Evolutionary conservation across 2,797 vertebrate genomes (phyloP).

Genomic region (Sebastes goodei): DNA sequence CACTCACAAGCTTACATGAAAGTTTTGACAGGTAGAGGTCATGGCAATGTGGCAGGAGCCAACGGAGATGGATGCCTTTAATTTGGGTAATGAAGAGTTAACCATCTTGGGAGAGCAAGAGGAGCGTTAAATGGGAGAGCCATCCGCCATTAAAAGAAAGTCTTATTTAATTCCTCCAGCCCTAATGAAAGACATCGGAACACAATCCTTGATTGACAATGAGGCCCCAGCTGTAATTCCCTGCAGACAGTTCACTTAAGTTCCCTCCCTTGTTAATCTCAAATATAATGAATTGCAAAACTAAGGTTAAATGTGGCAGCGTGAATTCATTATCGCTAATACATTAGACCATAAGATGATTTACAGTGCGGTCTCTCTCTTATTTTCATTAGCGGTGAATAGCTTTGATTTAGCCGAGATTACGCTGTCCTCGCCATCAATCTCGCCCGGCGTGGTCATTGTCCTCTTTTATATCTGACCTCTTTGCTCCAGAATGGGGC

Average conservation of each 20-base stretch:
- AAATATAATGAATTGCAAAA: constrained; percentile 88
- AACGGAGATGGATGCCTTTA: constrained; percentile 86
- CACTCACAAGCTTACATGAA: constrained; percentile 81
- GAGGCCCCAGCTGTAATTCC: constrained; percentile 82
- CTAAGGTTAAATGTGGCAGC: constrained; percentile 87
- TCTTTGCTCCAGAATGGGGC: constrained; percentile 67
- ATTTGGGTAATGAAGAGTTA: constrained; percentile 89
- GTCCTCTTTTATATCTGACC: constrained; percentile 79
- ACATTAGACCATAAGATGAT: constrained; percentile 86
- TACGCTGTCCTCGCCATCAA: constrained; percentile 73
- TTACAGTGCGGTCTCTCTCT: constrained; percentile 81
- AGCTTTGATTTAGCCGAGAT: constrained; percentile 83
- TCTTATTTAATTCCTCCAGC: constrained; percentile 84
- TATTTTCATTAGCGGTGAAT: constrained; percentile 83
- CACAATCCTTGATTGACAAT: constrained; percentile 86
- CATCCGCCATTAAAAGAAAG: constrained; percentile 76
- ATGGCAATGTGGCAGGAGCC: constrained; percentile 81
- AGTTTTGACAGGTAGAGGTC: constrained; percentile 88
- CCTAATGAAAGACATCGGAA: constrained; percentile 84
- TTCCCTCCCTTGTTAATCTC: constrained; percentile 87
- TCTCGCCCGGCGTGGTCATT: constrained; percentile 76
- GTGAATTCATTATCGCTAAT: constrained; percentile 88
- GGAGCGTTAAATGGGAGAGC: constrained; percentile 79
- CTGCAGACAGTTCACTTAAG: constrained; percentile 83
- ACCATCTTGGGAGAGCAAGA: constrained; percentile 83